Evolutionary conservation across 2,113 vertebrate genomes (phyloP).

Genomic region (Pseudorasbora parva): DNA sequence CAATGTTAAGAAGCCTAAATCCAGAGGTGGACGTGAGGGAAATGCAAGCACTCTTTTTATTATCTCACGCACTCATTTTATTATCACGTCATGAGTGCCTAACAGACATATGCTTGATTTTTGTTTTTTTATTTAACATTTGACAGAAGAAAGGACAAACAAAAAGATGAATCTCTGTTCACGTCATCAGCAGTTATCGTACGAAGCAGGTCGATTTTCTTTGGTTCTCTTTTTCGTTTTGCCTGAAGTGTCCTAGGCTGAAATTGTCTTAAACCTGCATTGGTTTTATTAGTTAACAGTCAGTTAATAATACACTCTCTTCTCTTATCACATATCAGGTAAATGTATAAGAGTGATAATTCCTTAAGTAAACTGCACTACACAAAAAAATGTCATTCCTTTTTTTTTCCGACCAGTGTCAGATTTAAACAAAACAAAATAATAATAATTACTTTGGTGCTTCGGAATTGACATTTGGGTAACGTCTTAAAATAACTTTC

Average conservation of each 20-base stretch:
- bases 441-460: constrained; percentile 71
- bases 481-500: too few relatives aligned
- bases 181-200: constrained; percentile 39
- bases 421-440: constrained; percentile 50
- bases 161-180: constrained; percentile 28
- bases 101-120: constrained; percentile 53
- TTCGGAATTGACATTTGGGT: constrained; percentile 66
- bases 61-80: constrained; percentile 18
- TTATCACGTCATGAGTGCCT: constrained; percentile 39
- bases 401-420: constrained; percentile 54
- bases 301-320: constrained; percentile 50
- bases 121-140: constrained; percentile 46
- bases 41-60: constrained; percentile 38
- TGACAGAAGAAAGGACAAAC: constrained; percentile 46
- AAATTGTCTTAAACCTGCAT: constrained; percentile 46
- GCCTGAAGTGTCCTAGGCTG: constrained; percentile 52
- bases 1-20: constrained; percentile 48
- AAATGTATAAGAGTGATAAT: constrained; percentile 64
- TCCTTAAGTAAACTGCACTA: constrained; percentile 70
- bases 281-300: constrained; percentile 45
- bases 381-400: constrained; percentile 67
- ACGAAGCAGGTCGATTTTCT: constrained; percentile 3
- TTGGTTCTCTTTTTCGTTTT: constrained; percentile 43
- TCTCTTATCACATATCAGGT: constrained; percentile 55
- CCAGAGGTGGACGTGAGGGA: constrained; percentile 39